A percentile compares a stretch with the other conserved stretches of the same genome.
phyloP scores from a whole-genome alignment of 2,888 invertebrate species.

The Nomada ruficornis region DNA sequence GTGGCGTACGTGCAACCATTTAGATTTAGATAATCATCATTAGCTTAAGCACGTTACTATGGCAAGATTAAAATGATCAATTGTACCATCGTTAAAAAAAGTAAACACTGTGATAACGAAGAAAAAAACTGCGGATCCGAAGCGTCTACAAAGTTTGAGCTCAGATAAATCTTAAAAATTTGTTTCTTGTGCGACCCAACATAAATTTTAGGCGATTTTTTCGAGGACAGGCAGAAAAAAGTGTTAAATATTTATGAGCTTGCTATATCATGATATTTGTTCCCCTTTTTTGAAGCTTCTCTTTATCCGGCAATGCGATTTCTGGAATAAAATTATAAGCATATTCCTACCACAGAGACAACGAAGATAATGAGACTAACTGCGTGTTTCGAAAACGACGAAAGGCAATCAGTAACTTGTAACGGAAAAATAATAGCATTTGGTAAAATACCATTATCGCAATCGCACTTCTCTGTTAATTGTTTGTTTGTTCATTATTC shows the following conservation, averaged over 20 bases:
- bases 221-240: too few species aligned
- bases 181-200: too few species aligned
- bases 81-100: too few species aligned
- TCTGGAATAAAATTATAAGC: not conserved
- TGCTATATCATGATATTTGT: not conserved
- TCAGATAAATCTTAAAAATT: too few species aligned
- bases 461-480: not conserved
- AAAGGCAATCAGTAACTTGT: not conserved
- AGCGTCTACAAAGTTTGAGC: too few species aligned
- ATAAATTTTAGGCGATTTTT: too few species aligned
- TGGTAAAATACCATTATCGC: not conserved
- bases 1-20: not conserved
- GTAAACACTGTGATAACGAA: too few species aligned
- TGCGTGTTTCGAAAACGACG: not conserved
- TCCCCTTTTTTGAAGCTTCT: not conserved
- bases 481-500: not conserved
- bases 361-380: too few species aligned
- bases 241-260: too few species aligned
- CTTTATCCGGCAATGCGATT: not conserved
- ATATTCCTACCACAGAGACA: not conserved
- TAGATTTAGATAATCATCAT: not conserved
- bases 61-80: not conserved
- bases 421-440: not conserved
- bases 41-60: not conserved
- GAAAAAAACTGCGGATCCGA: too few species aligned